Evolutionary conservation across 2,888 invertebrate genomes (phyloP), one percentile per base, ranked within the genome.

Genomic region (Leptopilina drosophilae): DNA sequence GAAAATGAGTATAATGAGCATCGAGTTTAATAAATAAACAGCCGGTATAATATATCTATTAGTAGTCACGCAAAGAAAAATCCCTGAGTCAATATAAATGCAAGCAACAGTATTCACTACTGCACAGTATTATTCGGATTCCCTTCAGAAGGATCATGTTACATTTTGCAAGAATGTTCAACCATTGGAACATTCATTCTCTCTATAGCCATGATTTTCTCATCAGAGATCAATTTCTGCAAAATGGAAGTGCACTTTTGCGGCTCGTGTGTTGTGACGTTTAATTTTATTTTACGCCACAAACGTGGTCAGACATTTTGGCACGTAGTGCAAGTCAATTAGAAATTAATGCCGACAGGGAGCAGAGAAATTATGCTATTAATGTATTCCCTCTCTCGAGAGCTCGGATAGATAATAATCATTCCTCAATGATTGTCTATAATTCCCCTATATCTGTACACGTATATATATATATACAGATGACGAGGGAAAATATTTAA

Each of bases 361-460:
- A 82, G 81, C 85, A 85, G 82, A 86, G 49, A 49, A 49, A 86
- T 86, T 83, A 84, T 82, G 87, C 88, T 89, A 87, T 88, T 89
- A 89, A 89, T 88, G 88, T 88, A 88, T 89, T 89, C 89, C 85
- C 33, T 85, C 46, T 46, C 46, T 49, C 49, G 49, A 82, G 87
- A 89, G 87, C 84, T 84, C 85, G 79, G 83, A 82, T 81, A 82
- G 84, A 86, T 85, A 9, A 49, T 11, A 85, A 84, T 86, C 88
- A 85, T 88, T 87, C 83, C 83, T 84, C 83, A 82, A 79, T 88
- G 89, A 89, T 89, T 89, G 85, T 89, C 87, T 84, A 82, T 89
- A 87, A 89, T 88, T 89, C 86, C 82, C 86, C 84, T 83, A 85
- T 88, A 42, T 8, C 42, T 8, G 1, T 42, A 42, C 42, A 42